Evolutionary conservation across 1,140 invertebrate genomes (phyloP), one percentile per base, ranked within the genome.

Genomic region (Cyclargus thomasi): DNA sequence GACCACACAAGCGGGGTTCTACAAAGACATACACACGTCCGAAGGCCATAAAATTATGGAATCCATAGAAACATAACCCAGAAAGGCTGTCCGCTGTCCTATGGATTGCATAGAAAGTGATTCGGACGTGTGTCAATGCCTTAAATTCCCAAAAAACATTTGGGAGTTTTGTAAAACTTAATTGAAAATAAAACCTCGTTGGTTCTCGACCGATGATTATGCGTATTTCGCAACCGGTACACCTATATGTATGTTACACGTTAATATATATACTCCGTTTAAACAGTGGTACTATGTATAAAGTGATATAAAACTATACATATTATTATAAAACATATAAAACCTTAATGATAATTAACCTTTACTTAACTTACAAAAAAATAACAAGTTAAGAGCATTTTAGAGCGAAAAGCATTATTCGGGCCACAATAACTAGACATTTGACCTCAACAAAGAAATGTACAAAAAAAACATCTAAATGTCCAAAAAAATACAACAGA

Each of bases 171-270:
- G 0, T 11, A 59, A 59, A 59, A 20, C 55, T 20, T 20, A 20
- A 59, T 21, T 20, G 8, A 59, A 59, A 59, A 59, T 22, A 59
- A 59, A 59, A 59, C 55, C 55, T 59, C 55, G 55, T 59, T 59
- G 55, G 55, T 7, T 59, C 55, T 59, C 55, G 55, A 22, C 55
- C 55, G 55, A 59, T 59, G 55, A 59, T 59, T 11, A 59, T 59
- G 55, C 55, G 18, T n/a, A 59, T 59, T 20, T 59, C 18, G 55
- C 55, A 59, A 20, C 55, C 55, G 17, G 55, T 59, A 59, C 55
- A 59, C 55, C 55, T 59, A 59, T 11, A 59, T 11, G 55, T 59
- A 59, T 59, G 20, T 59, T 18, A 20, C 55, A 59, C 21, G 55
- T 59, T 59, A 59, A 59, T 59, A 59, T 20, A 59, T 20, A 55